These are phyloP conservation scores for Synanthedon andrenaeformis DNA, from an alignment of 2,888 invertebrate species.

Conservation along the genomic window DNA sequence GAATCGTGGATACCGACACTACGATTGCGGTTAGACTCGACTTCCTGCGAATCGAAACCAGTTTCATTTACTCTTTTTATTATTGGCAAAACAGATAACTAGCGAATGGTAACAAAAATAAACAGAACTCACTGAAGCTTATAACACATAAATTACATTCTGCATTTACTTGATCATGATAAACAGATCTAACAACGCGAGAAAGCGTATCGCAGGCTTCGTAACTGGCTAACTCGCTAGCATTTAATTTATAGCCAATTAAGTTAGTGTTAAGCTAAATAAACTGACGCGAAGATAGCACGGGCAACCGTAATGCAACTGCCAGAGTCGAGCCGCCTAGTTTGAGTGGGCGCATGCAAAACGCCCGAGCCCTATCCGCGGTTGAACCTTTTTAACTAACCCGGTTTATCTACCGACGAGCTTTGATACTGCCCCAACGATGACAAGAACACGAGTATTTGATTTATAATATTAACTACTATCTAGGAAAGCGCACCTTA, in stretches of 20 bases:
- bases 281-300: constrained; percentile 56
- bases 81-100: background rate
- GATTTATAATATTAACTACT: constrained; percentile 46
- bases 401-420: constrained; percentile 35
- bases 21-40: background rate
- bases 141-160: background rate
- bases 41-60: background rate
- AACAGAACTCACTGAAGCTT: background rate
- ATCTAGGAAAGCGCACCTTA: constrained; percentile 33
- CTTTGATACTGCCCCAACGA: constrained; percentile 41
- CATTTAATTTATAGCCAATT: constrained; percentile 66
- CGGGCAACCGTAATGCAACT: constrained; percentile 46
- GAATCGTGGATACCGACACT: background rate
- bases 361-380: constrained; percentile 22
- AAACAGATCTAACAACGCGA: constrained; percentile 38
- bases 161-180: constrained; percentile 10
- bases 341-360: constrained; percentile 28
- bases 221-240: constrained; percentile 49
- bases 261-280: constrained; percentile 62
- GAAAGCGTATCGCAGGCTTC: constrained; percentile 34
- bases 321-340: constrained; percentile 21
- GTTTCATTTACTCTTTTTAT: background rate
- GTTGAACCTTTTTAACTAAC: constrained; percentile 34
- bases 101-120: background rate
- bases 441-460: constrained; percentile 54